A percentile compares a stretch with the other conserved stretches of the same genome.
Conservation (phyloP, 2,113 vertebrate species). For the Oxyruncus cristatus region DNA sequence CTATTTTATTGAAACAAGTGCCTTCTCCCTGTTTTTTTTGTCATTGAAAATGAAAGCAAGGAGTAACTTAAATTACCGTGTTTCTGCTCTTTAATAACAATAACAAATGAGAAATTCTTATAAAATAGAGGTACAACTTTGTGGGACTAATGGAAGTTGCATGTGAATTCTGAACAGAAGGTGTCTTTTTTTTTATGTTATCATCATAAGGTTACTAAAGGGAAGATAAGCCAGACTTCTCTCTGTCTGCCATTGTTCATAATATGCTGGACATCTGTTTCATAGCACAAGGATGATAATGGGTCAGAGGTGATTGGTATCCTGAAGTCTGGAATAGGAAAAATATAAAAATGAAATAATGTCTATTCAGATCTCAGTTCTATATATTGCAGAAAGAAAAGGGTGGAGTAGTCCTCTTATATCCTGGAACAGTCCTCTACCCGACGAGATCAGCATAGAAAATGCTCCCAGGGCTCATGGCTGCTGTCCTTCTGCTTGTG, state of each 20-base stretch:
- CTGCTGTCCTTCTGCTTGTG: not conserved
- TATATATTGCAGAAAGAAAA: not conserved
- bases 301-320: not conserved
- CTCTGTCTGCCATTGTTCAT: not conserved
- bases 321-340: not conserved
- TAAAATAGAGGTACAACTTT: not conserved
- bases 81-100: not conserved
- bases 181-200: not conserved
- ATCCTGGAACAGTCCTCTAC: not conserved
- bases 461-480: not conserved
- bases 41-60: not conserved
- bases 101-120: slow-evolving; percentile 2
- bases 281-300: not conserved
- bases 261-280: not conserved
- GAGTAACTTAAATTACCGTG: not conserved
- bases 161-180: not conserved
- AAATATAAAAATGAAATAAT: not conserved
- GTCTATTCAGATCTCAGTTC: not conserved
- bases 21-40: not conserved
- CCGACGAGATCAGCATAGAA: not conserved
- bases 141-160: not conserved
- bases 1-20: not conserved
- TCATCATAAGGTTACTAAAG: not conserved
- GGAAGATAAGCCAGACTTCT: not conserved
- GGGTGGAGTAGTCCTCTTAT: not conserved